Base-by-base conservation (phyloP, 2,113 vertebrate genomes). In the Eolophus roseicapilla region DNA sequence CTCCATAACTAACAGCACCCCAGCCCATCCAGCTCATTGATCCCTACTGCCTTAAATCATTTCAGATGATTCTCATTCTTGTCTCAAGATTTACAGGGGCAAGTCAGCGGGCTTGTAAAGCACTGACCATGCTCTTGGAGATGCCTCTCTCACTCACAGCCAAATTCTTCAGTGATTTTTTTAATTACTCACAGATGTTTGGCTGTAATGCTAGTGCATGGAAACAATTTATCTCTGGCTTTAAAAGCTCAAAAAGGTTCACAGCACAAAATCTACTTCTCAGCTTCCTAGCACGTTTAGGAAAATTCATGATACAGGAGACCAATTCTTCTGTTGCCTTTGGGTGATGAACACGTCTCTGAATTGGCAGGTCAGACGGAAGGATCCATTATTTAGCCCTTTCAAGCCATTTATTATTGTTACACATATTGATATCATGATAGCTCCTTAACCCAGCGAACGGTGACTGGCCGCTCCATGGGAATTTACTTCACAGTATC, bases 101-200 rank as follows among this genome's bases (percentile, higher is more conserved):
- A 93, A 88, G 91, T 85, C 69, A 64, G 67, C 65, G 15, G 52
- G 43, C 71, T 96, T 87, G 88, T 73, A 93, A 97, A 97, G 55
- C 20, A 21, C 82, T 64, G 60, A 33, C 52, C 27, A 70, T 39
- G n/a, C 74, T 90, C 68, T 67, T 4, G 0, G 95, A 97, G 96
- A 86, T 44, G 91, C 67, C 62, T 89, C 76, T 35, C 83, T 93
- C 94, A 52, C 87, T 17, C 60, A 95, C 82, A 96, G 83, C 49
- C 90, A 93, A 94, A 92, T 89, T 94, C 95, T 97, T 93, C 67
- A 60, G 95, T 33, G 81, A 83, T 93, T 81, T 93, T 88, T 95
- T 96, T 96, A 98, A 97, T 97, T 97, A 97, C 71, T 37, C 96
- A 90, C 96, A 98, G 97, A 97, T 96, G 92, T 97, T 98, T 95